Percentiles rank a stretch among this genome's conserved stretches.
Conservation (phyloP, 2,888 invertebrate genomes). For the Ceriagrion tenellum region DNA sequence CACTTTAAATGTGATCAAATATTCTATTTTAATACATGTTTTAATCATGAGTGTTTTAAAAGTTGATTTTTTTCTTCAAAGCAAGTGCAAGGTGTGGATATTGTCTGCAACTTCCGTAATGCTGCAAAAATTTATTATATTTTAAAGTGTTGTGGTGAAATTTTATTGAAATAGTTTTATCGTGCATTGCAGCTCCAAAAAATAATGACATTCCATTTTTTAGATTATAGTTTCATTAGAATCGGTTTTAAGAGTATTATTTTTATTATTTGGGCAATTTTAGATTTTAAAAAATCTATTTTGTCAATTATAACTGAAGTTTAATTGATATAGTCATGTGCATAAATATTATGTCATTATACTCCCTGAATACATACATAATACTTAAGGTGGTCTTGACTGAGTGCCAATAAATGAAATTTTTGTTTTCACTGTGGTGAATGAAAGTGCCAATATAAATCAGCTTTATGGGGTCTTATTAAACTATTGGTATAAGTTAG, state of each 20-base stretch:
- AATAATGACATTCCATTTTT: slow-evolving; percentile 44
- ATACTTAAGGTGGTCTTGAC: neutral
- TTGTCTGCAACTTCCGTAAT: slow-evolving; percentile 3
- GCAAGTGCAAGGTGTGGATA: slow-evolving; percentile 31
- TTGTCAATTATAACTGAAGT: neutral
- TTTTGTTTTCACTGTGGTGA: slow-evolving; percentile 38
- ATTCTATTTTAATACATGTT: slow-evolving; percentile 68
- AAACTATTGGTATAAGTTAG: neutral
- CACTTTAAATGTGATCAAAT: slow-evolving; percentile 67
- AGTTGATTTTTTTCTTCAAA: slow-evolving; percentile 59
- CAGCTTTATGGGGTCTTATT: neutral
- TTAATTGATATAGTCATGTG: neutral
- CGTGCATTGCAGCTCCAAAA: neutral
- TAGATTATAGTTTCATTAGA: neutral
- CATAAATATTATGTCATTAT: slow-evolving; percentile 30
- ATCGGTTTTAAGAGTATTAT: neutral
- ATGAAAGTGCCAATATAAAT: slow-evolving; percentile 57
- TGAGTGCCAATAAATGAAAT: slow-evolving; percentile 50
- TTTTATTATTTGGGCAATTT: slow-evolving; percentile 14
- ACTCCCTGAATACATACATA: slow-evolving; percentile 32
- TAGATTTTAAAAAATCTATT: neutral
- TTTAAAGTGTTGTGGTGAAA: slow-evolving; percentile 23
- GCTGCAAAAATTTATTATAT: neutral
- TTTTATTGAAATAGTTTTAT: slow-evolving; percentile 37
- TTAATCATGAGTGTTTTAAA: slow-evolving; percentile 64